These are phyloP conservation scores for Harpagoxenus sublaevis DNA, from an alignment of 2,888 invertebrate genomes.

Conservation along the genomic window DNA sequence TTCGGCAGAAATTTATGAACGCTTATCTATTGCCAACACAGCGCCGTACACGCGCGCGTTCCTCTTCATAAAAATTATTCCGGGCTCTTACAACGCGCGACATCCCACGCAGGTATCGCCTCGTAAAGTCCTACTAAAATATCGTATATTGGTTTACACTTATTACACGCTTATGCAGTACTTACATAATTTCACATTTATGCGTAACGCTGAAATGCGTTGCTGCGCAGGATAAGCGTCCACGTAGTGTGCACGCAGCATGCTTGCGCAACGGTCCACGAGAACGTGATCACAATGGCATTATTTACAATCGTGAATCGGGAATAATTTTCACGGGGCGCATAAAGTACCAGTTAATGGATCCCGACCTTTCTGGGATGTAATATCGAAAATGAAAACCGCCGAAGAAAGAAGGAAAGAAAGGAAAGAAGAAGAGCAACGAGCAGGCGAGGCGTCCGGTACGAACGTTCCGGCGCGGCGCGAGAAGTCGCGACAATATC, in stretches of 20 bases:
- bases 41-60: slow-evolving; percentile 54
- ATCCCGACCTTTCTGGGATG: slow-evolving; percentile 18
- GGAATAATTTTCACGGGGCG: slow-evolving; percentile 38
- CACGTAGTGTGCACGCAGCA: slow-evolving; percentile 14
- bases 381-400: slow-evolving; percentile 27
- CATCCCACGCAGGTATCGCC: slow-evolving; percentile 67
- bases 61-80: slow-evolving; percentile 63
- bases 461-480: slow-evolving; percentile 57
- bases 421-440: neutral
- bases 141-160: slow-evolving; percentile 59
- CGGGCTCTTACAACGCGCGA: slow-evolving; percentile 31
- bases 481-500: slow-evolving; percentile 59
- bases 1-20: slow-evolving; percentile 53
- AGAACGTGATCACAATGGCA: slow-evolving; percentile 20
- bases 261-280: slow-evolving; percentile 36
- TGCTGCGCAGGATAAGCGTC: slow-evolving; percentile 1
- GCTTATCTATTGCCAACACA: slow-evolving; percentile 63
- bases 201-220: slow-evolving; percentile 50
- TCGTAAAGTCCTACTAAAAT: slow-evolving; percentile 72
- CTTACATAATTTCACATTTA: slow-evolving; percentile 66
- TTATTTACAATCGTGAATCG: slow-evolving; percentile 47
- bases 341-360: slow-evolving; percentile 45
- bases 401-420: neutral
- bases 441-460: neutral
- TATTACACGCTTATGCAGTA: slow-evolving; percentile 65